Base-by-base conservation (phyloP, 2,113 vertebrate species). In the Corydoras sp. region DNA sequence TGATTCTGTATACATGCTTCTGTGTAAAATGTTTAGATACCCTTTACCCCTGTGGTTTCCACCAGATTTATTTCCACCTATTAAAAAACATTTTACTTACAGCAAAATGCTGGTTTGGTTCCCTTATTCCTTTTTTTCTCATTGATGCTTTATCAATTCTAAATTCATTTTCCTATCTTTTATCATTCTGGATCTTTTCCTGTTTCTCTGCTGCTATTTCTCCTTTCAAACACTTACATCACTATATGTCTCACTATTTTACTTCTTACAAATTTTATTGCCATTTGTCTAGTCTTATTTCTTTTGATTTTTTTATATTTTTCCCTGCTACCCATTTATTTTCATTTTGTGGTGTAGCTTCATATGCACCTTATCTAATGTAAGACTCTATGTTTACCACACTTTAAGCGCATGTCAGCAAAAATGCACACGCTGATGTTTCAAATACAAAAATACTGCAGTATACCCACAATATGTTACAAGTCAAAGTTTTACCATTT, bases 31-130 rank as follows among this genome's bases (percentile, higher is more conserved):
- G 70, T 32, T 72, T 62, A 59, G 58, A 43, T 43, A 43, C 35
- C 35, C 35, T 35, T 62, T 58, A 24, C 62, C 49, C 76, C 48
- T 31, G 24, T 59, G 53, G 32, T 60, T 58, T 75, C 32, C 43
- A 9, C 49, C 65, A 73, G 80, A 88, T 88, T 89, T 85, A 88
- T 87, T 77, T 76, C 56, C 60, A 65, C 68, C 79, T 76, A 82
- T 88, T 87, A 88, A 89, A 88, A 86, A 71, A 82, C 81, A 84
- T 85, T 86, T 83, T 82, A 85, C 86, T 87, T 84, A 65, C 59
- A 53, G 24, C 48, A 51, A 43, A 48, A 43, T 58, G 54, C 62
- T 54, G 66, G 62, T 65, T 48, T 29, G 29, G 49, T 62, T 74
- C 43, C 68, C 68, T 71, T 51, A 62, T 58, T 63, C 59, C 77